A percentile compares a stretch with the other conserved stretches of the same genome.
phyloP scores from a whole-genome alignment of 2,797 vertebrate species.

The Micromesistius poutassou region DNA sequence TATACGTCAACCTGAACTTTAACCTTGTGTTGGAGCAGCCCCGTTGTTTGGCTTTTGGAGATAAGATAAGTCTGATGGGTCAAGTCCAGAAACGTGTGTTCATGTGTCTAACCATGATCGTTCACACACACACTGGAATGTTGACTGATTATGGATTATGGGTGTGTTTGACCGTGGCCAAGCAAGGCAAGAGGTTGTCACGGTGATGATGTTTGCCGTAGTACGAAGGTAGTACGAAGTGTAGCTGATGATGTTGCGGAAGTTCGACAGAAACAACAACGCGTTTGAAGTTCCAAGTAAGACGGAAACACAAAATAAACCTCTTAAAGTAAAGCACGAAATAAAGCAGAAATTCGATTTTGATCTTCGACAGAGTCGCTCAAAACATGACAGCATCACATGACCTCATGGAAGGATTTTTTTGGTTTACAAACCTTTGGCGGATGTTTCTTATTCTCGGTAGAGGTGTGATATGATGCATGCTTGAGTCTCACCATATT shows the following conservation, averaged over 20 bases:
- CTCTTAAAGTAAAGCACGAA: no score
- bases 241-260: neutral
- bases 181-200: neutral
- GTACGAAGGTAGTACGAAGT: no score
- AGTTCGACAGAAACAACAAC: neutral
- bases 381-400: neutral
- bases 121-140: no score
- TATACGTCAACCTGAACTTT: no score
- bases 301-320: neutral
- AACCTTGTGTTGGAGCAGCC: no score
- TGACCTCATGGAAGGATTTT: neutral
- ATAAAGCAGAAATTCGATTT: neutral
- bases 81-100: no score
- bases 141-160: neutral
- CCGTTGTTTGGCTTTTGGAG: no score
- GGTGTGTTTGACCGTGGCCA: neutral
- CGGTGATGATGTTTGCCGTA: no score
- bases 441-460: no score
- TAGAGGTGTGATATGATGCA: neutral
- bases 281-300: slow-evolving; percentile 17
- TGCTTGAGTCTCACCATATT: neutral
- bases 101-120: no score
- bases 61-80: no score
- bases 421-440: no score
- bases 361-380: neutral